Conservation (phyloP, 2,888 invertebrate genomes). For the Harpalus rubripes region DNA sequence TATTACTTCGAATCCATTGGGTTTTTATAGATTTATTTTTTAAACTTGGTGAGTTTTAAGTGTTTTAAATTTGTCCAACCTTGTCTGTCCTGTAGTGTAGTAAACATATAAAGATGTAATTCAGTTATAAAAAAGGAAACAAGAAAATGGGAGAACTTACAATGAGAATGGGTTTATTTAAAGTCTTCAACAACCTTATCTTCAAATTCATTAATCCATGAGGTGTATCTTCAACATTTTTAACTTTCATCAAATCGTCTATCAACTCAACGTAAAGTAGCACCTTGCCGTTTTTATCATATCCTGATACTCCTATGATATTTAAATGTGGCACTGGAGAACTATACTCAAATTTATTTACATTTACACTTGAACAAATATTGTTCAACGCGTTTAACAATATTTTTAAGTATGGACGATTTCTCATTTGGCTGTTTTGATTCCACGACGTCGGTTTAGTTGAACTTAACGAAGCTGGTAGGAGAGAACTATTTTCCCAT, state of each 20-base stretch:
- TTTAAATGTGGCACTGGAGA: constrained; percentile 74
- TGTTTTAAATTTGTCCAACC: no score
- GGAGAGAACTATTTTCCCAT: constrained; percentile 74
- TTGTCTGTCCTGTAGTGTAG: no score
- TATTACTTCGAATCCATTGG: no score
- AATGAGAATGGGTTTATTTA: constrained; percentile 74
- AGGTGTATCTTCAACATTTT: constrained; percentile 73
- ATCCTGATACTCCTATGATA: constrained; percentile 75
- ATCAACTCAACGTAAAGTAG: constrained; percentile 77
- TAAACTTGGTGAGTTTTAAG: no score
- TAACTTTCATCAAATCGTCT: constrained; percentile 75
- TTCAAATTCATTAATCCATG: constrained; percentile 77
- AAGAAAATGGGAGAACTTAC: no score
- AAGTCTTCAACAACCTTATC: constrained; percentile 75
- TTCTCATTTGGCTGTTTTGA: constrained; percentile 59
- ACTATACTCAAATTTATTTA: constrained; percentile 44
- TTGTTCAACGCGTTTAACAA: constrained; percentile 34
- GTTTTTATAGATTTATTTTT: no score
- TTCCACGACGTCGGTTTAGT: constrained; percentile 22
- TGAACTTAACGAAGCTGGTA: constrained; percentile 69
- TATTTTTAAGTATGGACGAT: constrained; percentile 56
- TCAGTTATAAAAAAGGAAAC: no score
- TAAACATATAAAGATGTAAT: no score
- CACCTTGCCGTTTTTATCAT: constrained; percentile 73
- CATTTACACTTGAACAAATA: constrained; percentile 22